A percentile compares a stretch with the other conserved stretches of the same genome.
phyloP scores from a whole-genome alignment of 2,888 invertebrate species.

The Agriopis marginaria region DNA sequence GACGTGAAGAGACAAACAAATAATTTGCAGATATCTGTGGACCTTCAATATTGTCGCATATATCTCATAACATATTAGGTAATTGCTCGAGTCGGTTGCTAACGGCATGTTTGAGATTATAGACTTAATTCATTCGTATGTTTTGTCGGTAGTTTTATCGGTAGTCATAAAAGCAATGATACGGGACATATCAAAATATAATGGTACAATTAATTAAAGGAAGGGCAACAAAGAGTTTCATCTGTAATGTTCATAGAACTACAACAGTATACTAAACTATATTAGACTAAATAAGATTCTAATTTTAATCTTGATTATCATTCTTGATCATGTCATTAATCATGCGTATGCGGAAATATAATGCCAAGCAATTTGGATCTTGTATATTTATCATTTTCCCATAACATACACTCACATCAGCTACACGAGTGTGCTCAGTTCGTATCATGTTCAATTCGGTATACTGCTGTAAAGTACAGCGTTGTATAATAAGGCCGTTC shows the following conservation, averaged over 20 bases:
- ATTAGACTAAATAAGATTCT: neutral
- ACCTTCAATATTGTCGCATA: slow-evolving; percentile 1
- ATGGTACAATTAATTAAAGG: neutral
- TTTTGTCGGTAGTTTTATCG: neutral
- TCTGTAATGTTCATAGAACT: neutral
- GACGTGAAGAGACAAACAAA: slow-evolving; percentile 3
- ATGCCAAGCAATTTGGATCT: slow-evolving; percentile 7
- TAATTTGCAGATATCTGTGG: slow-evolving; percentile 8
- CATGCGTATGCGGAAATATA: slow-evolving; percentile 14
- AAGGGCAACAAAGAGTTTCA: no score
- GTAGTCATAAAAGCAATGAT: neutral
- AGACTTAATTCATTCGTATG: neutral
- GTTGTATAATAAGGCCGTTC: neutral
- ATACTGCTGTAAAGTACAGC: neutral
- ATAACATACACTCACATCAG: slow-evolving; percentile 8
- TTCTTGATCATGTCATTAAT: slow-evolving; percentile 4
- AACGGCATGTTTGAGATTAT: neutral
- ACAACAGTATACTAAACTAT: neutral
- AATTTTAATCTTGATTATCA: neutral
- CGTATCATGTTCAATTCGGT: neutral
- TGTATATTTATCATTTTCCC: slow-evolving; percentile 21
- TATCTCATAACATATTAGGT: neutral
- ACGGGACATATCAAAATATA: neutral
- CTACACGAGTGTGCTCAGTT: neutral
- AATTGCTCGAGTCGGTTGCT: neutral